A percentile compares a stretch with the other conserved stretches of the same genome.
These are phyloP conservation scores for Rhynchopsitta pachyrhyncha DNA, from an alignment of 2,113 vertebrate species.

Conservation along the genomic window DNA sequence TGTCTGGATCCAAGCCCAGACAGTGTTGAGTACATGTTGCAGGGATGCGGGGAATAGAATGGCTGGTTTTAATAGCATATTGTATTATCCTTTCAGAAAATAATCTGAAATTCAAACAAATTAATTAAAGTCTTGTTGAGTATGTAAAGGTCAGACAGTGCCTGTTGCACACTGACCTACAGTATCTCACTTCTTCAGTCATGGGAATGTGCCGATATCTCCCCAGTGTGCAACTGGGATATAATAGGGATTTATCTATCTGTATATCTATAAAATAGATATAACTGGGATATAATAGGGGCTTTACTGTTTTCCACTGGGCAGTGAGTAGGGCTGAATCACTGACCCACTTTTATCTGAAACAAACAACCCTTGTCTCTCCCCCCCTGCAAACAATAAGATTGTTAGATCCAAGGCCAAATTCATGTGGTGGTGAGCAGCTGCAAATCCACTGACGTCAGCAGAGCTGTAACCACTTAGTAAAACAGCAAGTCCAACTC, in stretches of 20 bases:
- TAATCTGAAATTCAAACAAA: background rate
- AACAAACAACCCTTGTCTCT: background rate
- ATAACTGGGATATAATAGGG: background rate
- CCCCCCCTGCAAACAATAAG: background rate
- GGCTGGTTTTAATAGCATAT: background rate
- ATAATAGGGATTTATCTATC: background rate
- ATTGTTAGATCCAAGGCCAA: constrained; percentile 14
- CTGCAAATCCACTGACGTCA: constrained; percentile 42
- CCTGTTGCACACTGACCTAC: background rate
- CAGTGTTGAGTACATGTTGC: background rate
- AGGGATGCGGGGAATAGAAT: background rate
- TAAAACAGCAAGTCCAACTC: background rate
- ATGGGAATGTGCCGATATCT: background rate
- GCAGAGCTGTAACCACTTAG: constrained; percentile 35
- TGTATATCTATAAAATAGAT: background rate
- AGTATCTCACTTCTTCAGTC: background rate
- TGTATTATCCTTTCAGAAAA: background rate
- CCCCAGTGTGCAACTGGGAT: background rate
- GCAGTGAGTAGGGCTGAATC: background rate
- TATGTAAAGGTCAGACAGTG: background rate
- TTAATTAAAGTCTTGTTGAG: background rate
- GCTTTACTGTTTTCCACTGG: background rate
- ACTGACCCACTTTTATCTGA: background rate
- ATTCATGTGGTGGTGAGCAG: constrained; percentile 34
- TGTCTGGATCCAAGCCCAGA: background rate